A percentile compares a stretch with the other conserved stretches of the same genome.
Evolutionary conservation across 2,113 vertebrate genomes (phyloP).

Genomic region (Pampusana beccarii): DNA sequence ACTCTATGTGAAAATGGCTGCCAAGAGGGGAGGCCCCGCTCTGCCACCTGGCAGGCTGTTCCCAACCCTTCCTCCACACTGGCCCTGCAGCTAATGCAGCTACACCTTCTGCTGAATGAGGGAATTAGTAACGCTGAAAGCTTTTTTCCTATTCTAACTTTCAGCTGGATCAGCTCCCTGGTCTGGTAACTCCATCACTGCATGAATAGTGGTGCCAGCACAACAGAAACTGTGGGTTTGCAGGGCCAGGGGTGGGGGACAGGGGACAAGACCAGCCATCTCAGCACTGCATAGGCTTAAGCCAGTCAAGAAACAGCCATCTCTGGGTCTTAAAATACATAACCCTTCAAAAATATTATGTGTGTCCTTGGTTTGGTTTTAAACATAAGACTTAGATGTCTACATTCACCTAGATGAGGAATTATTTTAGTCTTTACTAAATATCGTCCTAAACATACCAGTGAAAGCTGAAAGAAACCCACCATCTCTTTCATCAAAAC

Average conservation of each 20-base stretch:
- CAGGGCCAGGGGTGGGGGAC: accelerated
- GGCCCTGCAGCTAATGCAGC: background rate
- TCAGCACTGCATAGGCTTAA: background rate
- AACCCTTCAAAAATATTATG: background rate
- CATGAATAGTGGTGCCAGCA: background rate
- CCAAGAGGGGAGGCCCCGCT: background rate
- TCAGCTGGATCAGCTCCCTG: background rate
- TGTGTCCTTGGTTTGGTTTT: background rate
- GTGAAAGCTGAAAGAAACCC: background rate
- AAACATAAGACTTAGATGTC: background rate
- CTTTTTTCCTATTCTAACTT: background rate
- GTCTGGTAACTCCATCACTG: background rate
- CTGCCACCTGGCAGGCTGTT: background rate
- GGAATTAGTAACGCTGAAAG: background rate
- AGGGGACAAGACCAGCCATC: background rate
- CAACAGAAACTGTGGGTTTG: accelerated
- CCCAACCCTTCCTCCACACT: background rate
- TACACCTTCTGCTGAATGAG: background rate
- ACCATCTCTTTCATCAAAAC: background rate
- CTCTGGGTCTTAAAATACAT: background rate
- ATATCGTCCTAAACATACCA: background rate
- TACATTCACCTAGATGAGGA: background rate
- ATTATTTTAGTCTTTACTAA: background rate
- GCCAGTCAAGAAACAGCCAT: background rate
- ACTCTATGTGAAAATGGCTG: background rate